Percentiles rank a stretch among this genome's conserved stretches.
These are phyloP conservation scores for Chanos chanos DNA, from an alignment of 2,797 vertebrate species.

Conservation along the genomic window DNA sequence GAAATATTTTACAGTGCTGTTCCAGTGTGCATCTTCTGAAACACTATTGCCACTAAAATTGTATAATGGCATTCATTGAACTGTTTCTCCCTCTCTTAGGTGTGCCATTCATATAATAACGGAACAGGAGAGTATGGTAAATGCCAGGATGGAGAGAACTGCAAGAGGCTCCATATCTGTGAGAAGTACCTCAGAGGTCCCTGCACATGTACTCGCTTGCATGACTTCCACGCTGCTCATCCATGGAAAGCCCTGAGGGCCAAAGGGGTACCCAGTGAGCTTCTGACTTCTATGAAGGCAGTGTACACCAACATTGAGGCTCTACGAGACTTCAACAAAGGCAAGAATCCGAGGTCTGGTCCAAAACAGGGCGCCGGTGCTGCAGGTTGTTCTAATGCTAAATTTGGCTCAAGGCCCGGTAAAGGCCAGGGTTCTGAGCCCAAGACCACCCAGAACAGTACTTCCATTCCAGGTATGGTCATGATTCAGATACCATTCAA, in stretches of 20 bases:
- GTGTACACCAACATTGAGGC: slow-evolving; percentile 56
- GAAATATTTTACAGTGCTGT: no score
- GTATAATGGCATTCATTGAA: not conserved
- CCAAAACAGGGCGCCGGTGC: not conserved
- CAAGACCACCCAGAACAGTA: no score
- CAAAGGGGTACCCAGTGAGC: slow-evolving; percentile 35
- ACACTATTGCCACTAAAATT: no score
- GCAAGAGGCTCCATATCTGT: slow-evolving; percentile 66
- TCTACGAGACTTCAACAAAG: slow-evolving; percentile 29
- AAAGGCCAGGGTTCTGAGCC: no score
- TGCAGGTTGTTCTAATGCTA: not conserved
- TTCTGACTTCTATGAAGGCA: slow-evolving; percentile 46
- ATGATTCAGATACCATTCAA: no score
- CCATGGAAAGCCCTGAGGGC: slow-evolving; percentile 47
- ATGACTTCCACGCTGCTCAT: slow-evolving; percentile 60
- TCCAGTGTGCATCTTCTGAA: not conserved
- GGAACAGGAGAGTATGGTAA: slow-evolving; percentile 47
- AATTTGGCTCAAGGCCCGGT: no score
- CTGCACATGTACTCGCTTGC: slow-evolving; percentile 55
- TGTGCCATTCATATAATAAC: slow-evolving; percentile 66
- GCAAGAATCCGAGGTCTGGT: not conserved
- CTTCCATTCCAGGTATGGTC: no score
- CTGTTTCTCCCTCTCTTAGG: slow-evolving; percentile 39
- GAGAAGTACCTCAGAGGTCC: slow-evolving; percentile 42
- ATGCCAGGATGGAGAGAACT: slow-evolving; percentile 48